Evolutionary conservation across 2,797 vertebrate species (phyloP).

Genomic region (Capromys pilorides): DNA sequence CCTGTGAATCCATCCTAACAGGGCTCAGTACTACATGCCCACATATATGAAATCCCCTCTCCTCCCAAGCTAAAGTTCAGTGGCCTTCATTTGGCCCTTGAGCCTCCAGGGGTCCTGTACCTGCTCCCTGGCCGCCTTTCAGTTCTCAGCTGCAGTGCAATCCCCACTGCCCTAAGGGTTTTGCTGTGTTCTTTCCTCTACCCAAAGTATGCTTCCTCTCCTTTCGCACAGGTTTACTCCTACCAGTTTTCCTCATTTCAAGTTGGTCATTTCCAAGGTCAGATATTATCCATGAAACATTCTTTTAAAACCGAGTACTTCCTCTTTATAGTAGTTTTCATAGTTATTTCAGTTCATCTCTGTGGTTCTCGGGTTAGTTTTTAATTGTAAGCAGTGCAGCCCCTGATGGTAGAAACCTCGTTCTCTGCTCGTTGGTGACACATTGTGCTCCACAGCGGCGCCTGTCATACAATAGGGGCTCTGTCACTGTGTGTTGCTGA

Average conservation of each 20-base stretch:
- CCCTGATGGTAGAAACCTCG: not conserved
- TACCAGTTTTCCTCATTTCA: constrained; percentile 10
- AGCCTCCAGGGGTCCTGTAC: not conserved
- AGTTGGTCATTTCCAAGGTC: not conserved
- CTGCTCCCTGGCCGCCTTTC: not conserved
- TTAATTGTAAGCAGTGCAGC: not conserved
- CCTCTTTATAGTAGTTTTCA: not conserved
- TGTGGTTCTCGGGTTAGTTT: not conserved
- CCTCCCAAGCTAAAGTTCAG: not conserved
- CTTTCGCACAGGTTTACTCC: not conserved
- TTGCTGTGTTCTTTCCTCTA: not conserved
- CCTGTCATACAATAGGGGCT: not conserved
- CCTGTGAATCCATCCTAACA: not conserved
- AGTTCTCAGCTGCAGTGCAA: not conserved
- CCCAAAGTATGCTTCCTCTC: not conserved
- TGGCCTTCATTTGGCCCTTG: not conserved
- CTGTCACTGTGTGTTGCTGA: not conserved
- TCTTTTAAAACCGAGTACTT: not conserved
- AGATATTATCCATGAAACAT: not conserved
- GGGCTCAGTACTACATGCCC: not conserved
- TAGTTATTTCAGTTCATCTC: not conserved
- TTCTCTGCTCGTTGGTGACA: not conserved
- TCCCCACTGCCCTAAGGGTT: not conserved
- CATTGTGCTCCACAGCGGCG: not conserved
- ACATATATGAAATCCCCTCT: not conserved